Percentiles rank a stretch among this genome's conserved stretches.
Conservation (phyloP, 30 jellyfish, hydroid and myxozoan species). For the Morbakka virulenta region DNA sequence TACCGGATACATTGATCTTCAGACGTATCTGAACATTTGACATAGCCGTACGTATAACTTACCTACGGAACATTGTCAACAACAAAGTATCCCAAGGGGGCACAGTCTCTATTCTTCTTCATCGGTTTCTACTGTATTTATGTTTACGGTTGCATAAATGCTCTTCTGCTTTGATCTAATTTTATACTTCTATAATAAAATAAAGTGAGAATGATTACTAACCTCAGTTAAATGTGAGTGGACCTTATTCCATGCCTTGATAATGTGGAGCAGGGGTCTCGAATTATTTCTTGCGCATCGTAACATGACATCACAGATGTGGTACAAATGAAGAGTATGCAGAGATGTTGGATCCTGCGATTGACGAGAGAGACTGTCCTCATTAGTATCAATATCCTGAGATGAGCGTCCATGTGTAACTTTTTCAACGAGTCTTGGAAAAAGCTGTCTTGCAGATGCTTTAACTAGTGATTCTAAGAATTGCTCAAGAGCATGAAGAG, state of each 20-base stretch:
- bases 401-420: conserved; percentile 12
- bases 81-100: too few species aligned
- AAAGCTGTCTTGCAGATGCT: conserved; percentile 88
- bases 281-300: conserved; percentile 83
- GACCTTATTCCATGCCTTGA: conserved; percentile 87
- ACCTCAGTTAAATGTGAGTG: conserved; percentile 93
- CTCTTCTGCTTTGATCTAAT: too few species aligned
- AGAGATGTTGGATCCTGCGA: conserved; percentile 35
- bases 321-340: conserved; percentile 90
- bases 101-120: too few species aligned
- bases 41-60: too few species aligned
- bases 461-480: conserved; percentile 62
- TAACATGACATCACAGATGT: conserved; percentile 95
- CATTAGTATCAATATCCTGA: conserved; percentile 26
- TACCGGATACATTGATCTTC: too few species aligned
- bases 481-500: conserved; percentile 66
- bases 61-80: too few species aligned
- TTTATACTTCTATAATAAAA: too few species aligned
- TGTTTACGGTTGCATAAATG: too few species aligned
- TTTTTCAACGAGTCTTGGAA: conserved; percentile 14
- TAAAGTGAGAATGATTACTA: neutral
- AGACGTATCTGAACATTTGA: too few species aligned
- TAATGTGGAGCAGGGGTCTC: conserved; percentile 80
- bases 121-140: too few species aligned
- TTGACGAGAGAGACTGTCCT: neutral